Evolutionary conservation across 2,113 vertebrate species (phyloP), one percentile per base, ranked within the genome.

Genomic region (Neolamprologus modestus): DNA sequence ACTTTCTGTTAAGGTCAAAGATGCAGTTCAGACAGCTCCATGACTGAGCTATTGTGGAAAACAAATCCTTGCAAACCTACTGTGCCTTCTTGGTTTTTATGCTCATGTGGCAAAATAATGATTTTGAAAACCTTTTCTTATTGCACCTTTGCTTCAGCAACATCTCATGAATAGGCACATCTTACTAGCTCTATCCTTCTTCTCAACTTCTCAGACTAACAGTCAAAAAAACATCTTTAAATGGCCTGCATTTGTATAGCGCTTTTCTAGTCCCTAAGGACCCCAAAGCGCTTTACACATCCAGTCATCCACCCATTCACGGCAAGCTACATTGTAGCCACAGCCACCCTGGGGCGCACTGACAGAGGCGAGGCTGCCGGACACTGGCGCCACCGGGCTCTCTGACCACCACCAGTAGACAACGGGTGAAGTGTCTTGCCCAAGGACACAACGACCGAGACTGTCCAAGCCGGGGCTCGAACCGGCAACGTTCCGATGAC

Each of bases 1-100:
- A 73, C 45, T 85, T 80, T 90, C 42, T 82, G 84, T 73, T 82
- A 63, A 86, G 45, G 55, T 61, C 78, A 68, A 66, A 12, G 53
- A 59, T 68, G 21, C 82, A 59, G 7, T 6, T 84, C 78, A 71
- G 52, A 17, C 16, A 63, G 50, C 47, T 78, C 42, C 10, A 47
- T 1, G 42, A 47, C 42, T 50, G 11, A 50, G 71, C 68, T 16
- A 8, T 17, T 11, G 17, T 45, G 33, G 31, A 59, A 88, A 59
- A 84, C 55, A 31, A 17, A 68, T 82, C n/a, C 35, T 59, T 63
- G 52, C 66, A 82, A 90, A 19, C 3, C 53, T 35, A 8, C 4
- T 28, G 24, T 0, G 1, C 24, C 71, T 76, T 76, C 8, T 78
- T 31, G 8, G 17, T n/a, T 50, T 78, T 78, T 50, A 78, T 13